Conservation (phyloP, 1,140 invertebrate species). For the Orchestia grillus region DNA sequence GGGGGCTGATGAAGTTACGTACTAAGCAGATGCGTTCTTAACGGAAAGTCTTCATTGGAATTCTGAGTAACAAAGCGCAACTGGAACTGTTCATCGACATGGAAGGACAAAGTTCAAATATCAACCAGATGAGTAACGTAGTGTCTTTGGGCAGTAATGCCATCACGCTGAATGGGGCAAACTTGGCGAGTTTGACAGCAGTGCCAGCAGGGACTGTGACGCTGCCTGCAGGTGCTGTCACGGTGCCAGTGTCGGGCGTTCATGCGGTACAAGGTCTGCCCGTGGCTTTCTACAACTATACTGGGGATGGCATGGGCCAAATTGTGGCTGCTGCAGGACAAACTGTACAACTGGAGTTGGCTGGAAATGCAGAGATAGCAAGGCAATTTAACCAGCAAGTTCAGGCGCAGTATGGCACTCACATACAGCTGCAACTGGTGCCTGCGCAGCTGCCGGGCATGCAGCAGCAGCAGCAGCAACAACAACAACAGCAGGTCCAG, state of each 20-base stretch:
- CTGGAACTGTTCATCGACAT: neutral
- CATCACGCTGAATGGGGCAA: slow-evolving; percentile 15
- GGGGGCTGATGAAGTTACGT: neutral
- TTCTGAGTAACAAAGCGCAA: neutral
- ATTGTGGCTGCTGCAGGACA: slow-evolving; percentile 63
- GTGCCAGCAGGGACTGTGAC: slow-evolving; percentile 18
- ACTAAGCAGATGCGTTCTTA: neutral
- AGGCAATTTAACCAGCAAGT: slow-evolving; percentile 68
- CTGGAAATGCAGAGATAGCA: slow-evolving; percentile 65
- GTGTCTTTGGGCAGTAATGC: slow-evolving; percentile 20
- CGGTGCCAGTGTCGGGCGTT: slow-evolving; percentile 34
- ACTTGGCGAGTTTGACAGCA: slow-evolving; percentile 10
- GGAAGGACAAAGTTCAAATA: neutral
- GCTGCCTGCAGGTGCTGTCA: slow-evolving; percentile 22
- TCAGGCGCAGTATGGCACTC: slow-evolving; percentile 67
- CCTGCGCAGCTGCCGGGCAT: slow-evolving; percentile 12
- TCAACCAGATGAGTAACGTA: slow-evolving; percentile 16
- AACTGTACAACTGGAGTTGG: slow-evolving; percentile 65
- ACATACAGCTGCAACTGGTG: slow-evolving; percentile 66
- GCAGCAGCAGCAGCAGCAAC: slow-evolving; percentile 56
- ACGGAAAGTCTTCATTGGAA: neutral
- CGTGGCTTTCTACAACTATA: slow-evolving; percentile 63
- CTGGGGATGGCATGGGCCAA: slow-evolving; percentile 63
- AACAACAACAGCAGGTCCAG: neutral
- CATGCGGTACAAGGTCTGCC: neutral